Base-by-base conservation (phyloP, 2,797 vertebrate species). In the Phrynocephalus forsythii region DNA sequence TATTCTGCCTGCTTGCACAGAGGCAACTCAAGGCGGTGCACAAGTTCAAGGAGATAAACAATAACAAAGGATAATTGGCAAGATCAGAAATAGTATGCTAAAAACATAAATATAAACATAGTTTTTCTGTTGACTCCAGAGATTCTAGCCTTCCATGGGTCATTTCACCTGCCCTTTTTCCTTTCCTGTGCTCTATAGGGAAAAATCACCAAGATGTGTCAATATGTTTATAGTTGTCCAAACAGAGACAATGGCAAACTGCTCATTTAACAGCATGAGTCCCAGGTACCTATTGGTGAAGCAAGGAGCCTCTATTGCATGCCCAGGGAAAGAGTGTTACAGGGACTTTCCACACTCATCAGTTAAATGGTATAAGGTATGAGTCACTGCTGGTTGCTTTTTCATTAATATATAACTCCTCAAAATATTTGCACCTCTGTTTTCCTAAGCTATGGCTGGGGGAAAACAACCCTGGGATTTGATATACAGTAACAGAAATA, bases 361-460 rank as follows among this genome's bases (percentile, higher is more conserved):
- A n/a, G 56, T 97, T 33, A 97, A 92, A 91, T 97, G 97, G 97
- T 97, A 97, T 87, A 93, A 94, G 96, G 97, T 97, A 94, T 95
- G 93, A 48, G 7, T 83, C 6, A 33, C 6, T 75, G 52, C 52
- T 56, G 52, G 52, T 56, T 13, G 13, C 52, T 56, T 56, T 56
- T 56, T 56, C 52, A 56, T 13, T 13, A 56, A 56, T 56, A 56
- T 56, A 56, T 9, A 56, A 56, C 52, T 13, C 9, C 13, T 56
- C 52, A 56, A 56, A 56, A 56, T 56, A 56, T 56, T 56, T 56
- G 52, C 52, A 56, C 52, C 9, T 8, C 2, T 56, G 52, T 56
- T 56, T 56, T 56, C 52, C 52, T 3, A 56, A 56, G 13, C 13
- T 56, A 13, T 56, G 6, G 5, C 52, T 56, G 52, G 52, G 52